Evolutionary conservation across 2,797 vertebrate species (phyloP), one percentile per base, ranked within the genome.

Genomic region (Bufotes viridis): DNA sequence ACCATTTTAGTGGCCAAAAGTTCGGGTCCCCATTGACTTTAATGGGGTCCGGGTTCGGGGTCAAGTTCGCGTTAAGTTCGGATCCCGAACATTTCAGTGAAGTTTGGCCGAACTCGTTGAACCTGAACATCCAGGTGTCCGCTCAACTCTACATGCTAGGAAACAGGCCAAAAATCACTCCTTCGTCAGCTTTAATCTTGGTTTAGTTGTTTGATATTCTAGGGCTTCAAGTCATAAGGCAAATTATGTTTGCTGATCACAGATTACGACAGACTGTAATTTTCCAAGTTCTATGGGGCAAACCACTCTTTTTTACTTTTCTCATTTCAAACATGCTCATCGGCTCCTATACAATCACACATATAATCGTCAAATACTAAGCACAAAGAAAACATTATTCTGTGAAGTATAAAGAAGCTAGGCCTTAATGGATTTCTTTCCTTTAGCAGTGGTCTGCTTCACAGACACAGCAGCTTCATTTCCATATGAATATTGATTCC

Each of bases 401-500:
- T 91, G 90, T 83, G 91, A 87, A 90, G 91, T 92, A 93, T 93
- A 93, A 81, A 75, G 78, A 57, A 87, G 29, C n/a, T 91, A 91
- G 92, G 91, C 87, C 84, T 91, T 87, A 89, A 87, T 0, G 0
- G 85, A 70, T 91, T 88, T 90, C 92, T 92, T 90, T 91, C 88
- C 83, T 79, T 81, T 9, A 67, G 88, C 89, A 87, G 80, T 72
- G 90, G 87, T 87, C 88, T 90, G 79, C 85, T 94, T 92, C 90
- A 90, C 92, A 93, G 93, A 93, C 90, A 91, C 92, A 89, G 91
- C 91, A 87, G 92, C 69, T 57, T 91, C 26, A 93, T 93, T 93
- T 93, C 90, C 91, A 93, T 92, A 81, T 91, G 89, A 92, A 92
- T 92, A 91, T 92, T 91, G 88, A 92, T 90, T 91, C 79, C 61